These are phyloP conservation scores for Alloscopus bannaensis DNA, from an alignment of 2,888 invertebrate genomes.

Conservation along the genomic window DNA sequence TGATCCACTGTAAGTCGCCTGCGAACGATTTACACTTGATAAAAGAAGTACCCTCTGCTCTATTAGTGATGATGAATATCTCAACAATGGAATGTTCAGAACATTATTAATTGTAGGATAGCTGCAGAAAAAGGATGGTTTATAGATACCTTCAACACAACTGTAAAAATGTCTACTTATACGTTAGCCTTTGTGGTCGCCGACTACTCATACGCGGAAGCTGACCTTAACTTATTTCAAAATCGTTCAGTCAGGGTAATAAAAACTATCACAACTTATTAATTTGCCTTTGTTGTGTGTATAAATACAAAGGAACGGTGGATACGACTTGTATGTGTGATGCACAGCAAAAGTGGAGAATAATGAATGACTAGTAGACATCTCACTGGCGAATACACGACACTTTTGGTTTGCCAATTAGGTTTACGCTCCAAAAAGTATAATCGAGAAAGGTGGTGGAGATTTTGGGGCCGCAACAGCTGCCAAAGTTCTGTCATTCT, in stretches of 20 bases:
- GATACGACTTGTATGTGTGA: no score
- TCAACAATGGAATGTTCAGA: no score
- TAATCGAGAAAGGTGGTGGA: conserved; percentile 53
- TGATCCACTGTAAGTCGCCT: conserved; percentile 60
- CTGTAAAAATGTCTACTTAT: conserved; percentile 70
- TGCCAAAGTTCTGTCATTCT: conserved; percentile 49
- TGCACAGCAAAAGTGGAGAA: no score
- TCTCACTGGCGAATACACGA: no score
- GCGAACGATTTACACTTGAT: no score
- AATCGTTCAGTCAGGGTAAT: conserved; percentile 67
- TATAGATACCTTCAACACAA: conserved; percentile 70
- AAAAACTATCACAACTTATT: no score
- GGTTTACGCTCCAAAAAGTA: conserved; percentile 26
- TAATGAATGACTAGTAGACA: no score
- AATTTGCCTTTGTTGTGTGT: no score
- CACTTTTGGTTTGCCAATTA: no score
- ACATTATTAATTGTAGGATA: conserved; percentile 25
- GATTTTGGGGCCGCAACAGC: conserved; percentile 47
- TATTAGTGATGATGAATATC: no score
- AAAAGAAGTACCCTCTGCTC: no score
- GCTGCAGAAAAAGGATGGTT: conserved; percentile 65
- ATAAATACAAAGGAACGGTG: no score
- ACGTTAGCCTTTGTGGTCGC: conserved; percentile 69
- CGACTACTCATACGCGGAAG: conserved; percentile 62
- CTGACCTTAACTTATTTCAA: conserved; percentile 60